Percentiles rank a stretch among this genome's conserved stretches.
These are phyloP conservation scores for Wasmannia auropunctata DNA, from an alignment of 1,140 invertebrate genomes.

Conservation along the genomic window DNA sequence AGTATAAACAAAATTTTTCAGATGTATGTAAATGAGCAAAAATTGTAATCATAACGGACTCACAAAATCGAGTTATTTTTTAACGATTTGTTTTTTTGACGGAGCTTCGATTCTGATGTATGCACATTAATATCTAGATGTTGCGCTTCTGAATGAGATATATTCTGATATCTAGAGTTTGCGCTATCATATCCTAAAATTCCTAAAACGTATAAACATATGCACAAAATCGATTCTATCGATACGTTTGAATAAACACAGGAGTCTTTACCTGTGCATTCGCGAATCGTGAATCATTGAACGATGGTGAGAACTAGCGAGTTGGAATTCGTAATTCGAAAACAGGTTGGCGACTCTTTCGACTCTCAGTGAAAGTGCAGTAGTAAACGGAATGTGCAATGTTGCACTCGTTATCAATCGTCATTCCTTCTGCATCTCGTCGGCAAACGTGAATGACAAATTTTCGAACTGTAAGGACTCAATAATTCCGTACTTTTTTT, in stretches of 20 bases:
- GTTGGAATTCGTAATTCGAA: conserved; percentile 46
- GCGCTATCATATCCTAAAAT: neutral
- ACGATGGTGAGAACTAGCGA: conserved; percentile 38
- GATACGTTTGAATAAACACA: neutral
- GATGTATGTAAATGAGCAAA: neutral
- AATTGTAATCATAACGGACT: neutral
- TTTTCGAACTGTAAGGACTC: neutral
- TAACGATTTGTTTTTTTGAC: neutral
- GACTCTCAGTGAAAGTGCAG: conserved; percentile 55
- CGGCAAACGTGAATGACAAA: conserved; percentile 26
- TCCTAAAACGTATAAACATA: neutral
- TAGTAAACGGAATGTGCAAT: conserved; percentile 47
- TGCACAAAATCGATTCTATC: neutral
- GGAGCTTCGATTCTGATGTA: neutral
- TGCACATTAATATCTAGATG: neutral
- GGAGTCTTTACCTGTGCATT: neutral
- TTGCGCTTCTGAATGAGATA: neutral
- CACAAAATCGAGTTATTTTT: neutral
- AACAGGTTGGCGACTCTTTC: conserved; percentile 54
- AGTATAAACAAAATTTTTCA: neutral
- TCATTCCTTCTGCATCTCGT: conserved; percentile 3
- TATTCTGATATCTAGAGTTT: no score
- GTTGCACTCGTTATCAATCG: conserved; percentile 42
- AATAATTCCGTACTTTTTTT: neutral
- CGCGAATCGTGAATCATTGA: conserved; percentile 39